Evolutionary conservation across 2,797 vertebrate genomes (phyloP).

Genomic region (Dromococcyx pavoninus): DNA sequence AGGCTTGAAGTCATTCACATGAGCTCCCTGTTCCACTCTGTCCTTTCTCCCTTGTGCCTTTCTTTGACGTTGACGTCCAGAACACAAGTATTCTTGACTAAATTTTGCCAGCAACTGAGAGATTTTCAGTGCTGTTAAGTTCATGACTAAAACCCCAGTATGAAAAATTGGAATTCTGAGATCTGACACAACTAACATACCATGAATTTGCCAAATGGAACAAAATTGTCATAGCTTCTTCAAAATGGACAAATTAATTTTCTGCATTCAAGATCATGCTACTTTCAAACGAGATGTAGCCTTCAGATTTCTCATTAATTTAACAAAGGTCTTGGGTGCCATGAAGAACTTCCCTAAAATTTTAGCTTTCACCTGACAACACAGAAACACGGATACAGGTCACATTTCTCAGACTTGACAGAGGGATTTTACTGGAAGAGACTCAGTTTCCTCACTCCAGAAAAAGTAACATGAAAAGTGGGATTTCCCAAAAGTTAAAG

Average conservation of each 20-base stretch:
- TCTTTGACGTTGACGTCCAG: background rate
- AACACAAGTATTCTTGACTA: background rate
- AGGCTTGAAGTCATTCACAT: background rate
- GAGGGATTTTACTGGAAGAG: background rate
- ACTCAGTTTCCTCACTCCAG: background rate
- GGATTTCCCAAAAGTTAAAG: background rate
- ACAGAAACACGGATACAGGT: background rate
- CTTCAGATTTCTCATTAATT: background rate
- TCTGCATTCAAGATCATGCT: background rate
- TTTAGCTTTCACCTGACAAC: background rate
- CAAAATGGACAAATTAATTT: background rate
- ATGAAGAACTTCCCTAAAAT: background rate
- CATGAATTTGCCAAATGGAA: background rate
- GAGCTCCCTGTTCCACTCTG: background rate
- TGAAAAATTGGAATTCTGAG: background rate
- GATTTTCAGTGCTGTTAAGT: background rate
- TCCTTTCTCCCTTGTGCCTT: constrained; percentile 3
- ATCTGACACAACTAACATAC: rapidly evolving
- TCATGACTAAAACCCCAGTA: background rate
- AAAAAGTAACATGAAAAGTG: background rate
- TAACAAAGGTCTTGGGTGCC: rapidly evolving
- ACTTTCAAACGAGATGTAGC: background rate
- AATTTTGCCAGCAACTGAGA: background rate
- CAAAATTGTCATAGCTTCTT: background rate
- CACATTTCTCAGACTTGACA: background rate